Evolutionary conservation across 2,113 vertebrate genomes (phyloP).

Genomic region (Sclerurus mexicanus): DNA sequence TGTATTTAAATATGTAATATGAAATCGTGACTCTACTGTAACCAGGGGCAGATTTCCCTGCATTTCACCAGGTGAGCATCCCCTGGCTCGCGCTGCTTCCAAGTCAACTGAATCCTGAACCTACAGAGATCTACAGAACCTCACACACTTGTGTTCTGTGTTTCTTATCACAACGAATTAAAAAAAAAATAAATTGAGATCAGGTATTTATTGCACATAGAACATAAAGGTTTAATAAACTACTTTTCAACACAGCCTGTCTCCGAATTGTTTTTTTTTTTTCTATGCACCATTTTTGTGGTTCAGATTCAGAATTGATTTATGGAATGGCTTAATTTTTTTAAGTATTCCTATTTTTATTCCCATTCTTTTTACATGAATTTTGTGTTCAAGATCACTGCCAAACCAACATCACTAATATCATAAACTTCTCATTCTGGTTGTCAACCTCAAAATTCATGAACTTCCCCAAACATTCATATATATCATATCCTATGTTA

Average conservation of each 20-base stretch:
- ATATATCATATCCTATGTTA: neutral
- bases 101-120: neutral
- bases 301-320: neutral
- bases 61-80: neutral
- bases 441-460: neutral
- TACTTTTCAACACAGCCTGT: neutral
- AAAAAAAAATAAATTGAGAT: neutral
- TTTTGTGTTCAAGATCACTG: neutral
- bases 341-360: neutral
- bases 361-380: neutral
- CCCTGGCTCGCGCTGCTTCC: neutral
- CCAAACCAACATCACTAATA: neutral
- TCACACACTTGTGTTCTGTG: neutral
- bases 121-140: neutral
- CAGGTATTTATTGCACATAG: neutral
- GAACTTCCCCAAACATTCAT: neutral
- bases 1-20: neutral
- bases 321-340: neutral
- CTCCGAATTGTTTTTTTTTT: neutral
- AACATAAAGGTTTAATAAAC: constrained; percentile 23
- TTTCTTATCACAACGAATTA: neutral
- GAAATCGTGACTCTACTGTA: neutral
- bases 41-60: neutral
- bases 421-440: neutral
- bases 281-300: neutral